Evolutionary conservation across 2,888 invertebrate species (phyloP).

Genomic region (Clunio marinus): DNA sequence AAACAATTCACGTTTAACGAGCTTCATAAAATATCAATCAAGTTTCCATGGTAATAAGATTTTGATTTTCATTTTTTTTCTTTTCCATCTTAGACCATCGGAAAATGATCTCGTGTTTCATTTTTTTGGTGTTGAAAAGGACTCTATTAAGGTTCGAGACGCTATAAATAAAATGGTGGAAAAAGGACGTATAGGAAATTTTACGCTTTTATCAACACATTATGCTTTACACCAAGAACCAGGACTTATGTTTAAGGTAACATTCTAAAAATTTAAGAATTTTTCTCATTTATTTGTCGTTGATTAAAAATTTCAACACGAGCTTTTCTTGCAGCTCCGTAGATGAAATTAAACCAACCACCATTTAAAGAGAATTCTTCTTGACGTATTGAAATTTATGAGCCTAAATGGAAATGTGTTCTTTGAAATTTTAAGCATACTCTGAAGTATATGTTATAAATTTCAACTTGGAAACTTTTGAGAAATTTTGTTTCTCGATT

Average conservation of each 20-base stretch:
- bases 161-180: slow-evolving; percentile 59
- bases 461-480: too few species aligned
- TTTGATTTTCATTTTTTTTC: slow-evolving; percentile 13
- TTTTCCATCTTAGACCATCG: slow-evolving; percentile 45
- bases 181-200: slow-evolving; percentile 58
- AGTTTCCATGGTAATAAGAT: neutral
- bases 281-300: neutral
- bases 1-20: neutral
- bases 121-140: slow-evolving; percentile 52
- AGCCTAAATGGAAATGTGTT: too few species aligned
- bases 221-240: slow-evolving; percentile 69
- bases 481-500: too few species aligned
- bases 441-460: too few species aligned
- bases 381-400: too few species aligned
- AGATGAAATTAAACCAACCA: slow-evolving; percentile 7
- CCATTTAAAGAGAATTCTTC: too few species aligned
- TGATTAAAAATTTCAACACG: neutral
- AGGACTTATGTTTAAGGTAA: slow-evolving; percentile 65
- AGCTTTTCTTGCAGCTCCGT: neutral
- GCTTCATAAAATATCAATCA: neutral
- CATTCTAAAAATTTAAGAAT: slow-evolving; percentile 42
- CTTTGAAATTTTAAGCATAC: too few species aligned
- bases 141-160: slow-evolving; percentile 49
- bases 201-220: slow-evolving; percentile 61
- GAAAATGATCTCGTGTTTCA: slow-evolving; percentile 55